phyloP scores from a whole-genome alignment of 2,797 vertebrate genomes.

The Pantherophis alleghaniensis region DNA sequence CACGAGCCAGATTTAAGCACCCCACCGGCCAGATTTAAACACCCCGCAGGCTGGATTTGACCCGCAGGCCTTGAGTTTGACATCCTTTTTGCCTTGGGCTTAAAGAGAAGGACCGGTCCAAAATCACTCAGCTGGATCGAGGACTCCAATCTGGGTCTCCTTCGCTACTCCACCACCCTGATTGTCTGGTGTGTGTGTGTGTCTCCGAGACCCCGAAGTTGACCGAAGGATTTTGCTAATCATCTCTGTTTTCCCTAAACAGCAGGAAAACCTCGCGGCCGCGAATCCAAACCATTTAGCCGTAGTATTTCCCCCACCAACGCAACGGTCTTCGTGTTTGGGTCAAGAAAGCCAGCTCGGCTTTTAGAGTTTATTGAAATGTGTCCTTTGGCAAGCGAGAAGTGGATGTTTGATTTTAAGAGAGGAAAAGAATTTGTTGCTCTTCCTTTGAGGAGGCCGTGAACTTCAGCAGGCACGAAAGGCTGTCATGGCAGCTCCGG shows the following conservation, averaged over 20 bases:
- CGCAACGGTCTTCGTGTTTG: slow-evolving; percentile 59
- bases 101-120: not conserved
- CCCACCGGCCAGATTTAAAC: too few species aligned
- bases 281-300: slow-evolving; percentile 23
- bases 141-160: too few species aligned
- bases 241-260: not conserved
- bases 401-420: slow-evolving; percentile 63
- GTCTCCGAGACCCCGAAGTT: not conserved
- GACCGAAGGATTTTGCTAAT: not conserved
- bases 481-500: slow-evolving; percentile 30
- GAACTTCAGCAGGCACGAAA: slow-evolving; percentile 51
- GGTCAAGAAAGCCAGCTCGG: slow-evolving; percentile 52
- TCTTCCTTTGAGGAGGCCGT: slow-evolving; percentile 41
- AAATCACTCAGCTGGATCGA: not conserved
- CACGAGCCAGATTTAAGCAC: too few species aligned
- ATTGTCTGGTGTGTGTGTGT: not conserved
- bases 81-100: not conserved
- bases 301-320: slow-evolving; percentile 39
- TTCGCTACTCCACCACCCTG: not conserved
- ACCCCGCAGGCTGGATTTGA: too few species aligned
- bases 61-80: too few species aligned
- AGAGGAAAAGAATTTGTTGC: slow-evolving; percentile 61
- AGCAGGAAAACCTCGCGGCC: slow-evolving; percentile 37
- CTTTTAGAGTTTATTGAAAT: slow-evolving; percentile 65
- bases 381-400: slow-evolving; percentile 61